Percentiles rank a stretch among this genome's conserved stretches.
Conservation (phyloP, 2,797 vertebrate genomes). For the Schizopygopsis pylzovi region DNA sequence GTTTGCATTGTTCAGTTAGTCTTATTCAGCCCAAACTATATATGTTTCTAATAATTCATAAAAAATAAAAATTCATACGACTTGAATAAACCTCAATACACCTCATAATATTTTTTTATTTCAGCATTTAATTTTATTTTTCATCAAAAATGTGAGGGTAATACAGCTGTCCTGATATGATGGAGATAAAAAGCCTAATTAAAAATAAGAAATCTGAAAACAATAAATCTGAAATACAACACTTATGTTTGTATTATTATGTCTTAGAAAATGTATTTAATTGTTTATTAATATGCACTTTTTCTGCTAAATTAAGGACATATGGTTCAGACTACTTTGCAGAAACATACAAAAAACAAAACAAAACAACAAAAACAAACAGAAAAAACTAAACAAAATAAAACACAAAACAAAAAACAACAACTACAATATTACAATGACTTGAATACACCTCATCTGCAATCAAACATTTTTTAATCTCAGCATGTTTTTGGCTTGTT, state of each 20-base stretch:
- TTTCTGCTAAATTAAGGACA: background rate
- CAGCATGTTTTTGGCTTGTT: background rate
- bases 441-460: no score
- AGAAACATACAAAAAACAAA: background rate
- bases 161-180: background rate
- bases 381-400: background rate
- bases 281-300: background rate
- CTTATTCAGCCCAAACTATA: background rate
- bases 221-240: no score
- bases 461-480: background rate
- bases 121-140: background rate
- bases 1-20: background rate
- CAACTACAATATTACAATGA: no score
- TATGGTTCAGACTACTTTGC: background rate
- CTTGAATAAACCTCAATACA: no score
- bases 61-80: background rate
- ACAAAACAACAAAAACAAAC: no score
- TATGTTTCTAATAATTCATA: background rate
- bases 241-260: no score
- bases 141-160: background rate
- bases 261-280: no score
- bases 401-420: background rate
- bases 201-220: no score
- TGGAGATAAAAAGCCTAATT: background rate
- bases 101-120: background rate